phyloP scores from a whole-genome alignment of 2,113 vertebrate species.

The Lampris megalopsis region DNA sequence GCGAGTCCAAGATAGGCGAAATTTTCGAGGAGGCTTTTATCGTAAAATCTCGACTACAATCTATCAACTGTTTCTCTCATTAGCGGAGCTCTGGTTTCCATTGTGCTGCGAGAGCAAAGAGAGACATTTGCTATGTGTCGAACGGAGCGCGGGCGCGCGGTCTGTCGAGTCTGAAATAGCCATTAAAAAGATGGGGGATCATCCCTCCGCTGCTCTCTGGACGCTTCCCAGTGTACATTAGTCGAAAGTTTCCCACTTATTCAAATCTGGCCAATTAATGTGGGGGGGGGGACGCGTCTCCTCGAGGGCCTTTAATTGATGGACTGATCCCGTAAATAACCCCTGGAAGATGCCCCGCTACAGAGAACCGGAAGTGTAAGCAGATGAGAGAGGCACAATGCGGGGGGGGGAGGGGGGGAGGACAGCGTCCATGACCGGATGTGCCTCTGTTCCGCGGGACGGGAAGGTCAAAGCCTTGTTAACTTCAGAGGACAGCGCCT shows the following conservation, averaged over 20 bases:
- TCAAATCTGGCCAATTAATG: too few relatives aligned
- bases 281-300: too few relatives aligned
- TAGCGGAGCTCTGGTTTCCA: constrained; percentile 12
- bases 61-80: constrained; percentile 12
- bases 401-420: constrained; percentile 22
- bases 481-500: constrained; percentile 59
- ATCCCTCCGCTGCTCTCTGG: too few relatives aligned
- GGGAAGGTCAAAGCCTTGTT: constrained; percentile 58
- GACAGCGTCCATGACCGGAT: constrained; percentile 65
- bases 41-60: constrained; percentile 38
- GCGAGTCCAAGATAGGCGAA: constrained; percentile 63
- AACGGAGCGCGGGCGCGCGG: too few relatives aligned
- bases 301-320: too few relatives aligned
- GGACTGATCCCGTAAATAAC: too few relatives aligned
- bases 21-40: constrained; percentile 32
- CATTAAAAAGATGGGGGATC: too few relatives aligned
- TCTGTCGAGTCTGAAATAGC: too few relatives aligned
- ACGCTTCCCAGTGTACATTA: too few relatives aligned
- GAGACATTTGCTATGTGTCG: too few relatives aligned
- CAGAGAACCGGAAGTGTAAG: constrained; percentile 1
- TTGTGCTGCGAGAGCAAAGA: background rate
- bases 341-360: too few relatives aligned
- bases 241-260: too few relatives aligned
- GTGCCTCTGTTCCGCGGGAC: constrained; percentile 60
- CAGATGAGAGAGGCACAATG: constrained; percentile 1